These are phyloP conservation scores for Drosophila parabipectinata DNA, from an alignment of 1,140 invertebrate genomes.

Conservation along the genomic window DNA sequence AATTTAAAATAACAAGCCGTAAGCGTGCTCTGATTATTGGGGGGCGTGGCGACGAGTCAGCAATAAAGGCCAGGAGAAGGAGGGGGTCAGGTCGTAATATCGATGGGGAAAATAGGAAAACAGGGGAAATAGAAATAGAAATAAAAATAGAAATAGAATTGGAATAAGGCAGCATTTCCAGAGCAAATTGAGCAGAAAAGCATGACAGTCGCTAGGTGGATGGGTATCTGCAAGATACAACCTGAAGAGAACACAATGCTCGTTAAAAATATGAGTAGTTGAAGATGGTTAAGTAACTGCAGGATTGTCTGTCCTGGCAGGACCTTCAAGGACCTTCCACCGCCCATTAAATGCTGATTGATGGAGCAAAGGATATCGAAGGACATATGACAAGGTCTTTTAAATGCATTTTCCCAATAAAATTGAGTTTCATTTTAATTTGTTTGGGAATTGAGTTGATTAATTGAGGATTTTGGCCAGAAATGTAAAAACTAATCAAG, in stretches of 20 bases:
- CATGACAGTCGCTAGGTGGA: conserved; percentile 14
- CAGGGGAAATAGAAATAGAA: not conserved
- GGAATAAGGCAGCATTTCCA: conserved; percentile 37
- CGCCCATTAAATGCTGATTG: too few relatives aligned
- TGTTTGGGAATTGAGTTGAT: too few relatives aligned
- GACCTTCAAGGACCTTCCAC: not conserved
- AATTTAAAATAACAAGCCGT: conserved; percentile 72
- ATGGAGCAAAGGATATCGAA: too few relatives aligned
- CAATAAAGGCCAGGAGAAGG: not conserved
- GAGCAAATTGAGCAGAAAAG: conserved; percentile 63
- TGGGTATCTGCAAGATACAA: conserved; percentile 15
- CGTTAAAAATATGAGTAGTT: conserved; percentile 57
- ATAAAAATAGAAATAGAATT: conserved; percentile 3
- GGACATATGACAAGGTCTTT: not conserved
- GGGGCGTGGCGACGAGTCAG: not conserved
- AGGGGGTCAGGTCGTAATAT: not conserved
- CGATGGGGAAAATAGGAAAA: conserved; percentile 10
- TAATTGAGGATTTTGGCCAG: too few relatives aligned
- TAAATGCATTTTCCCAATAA: too few relatives aligned
- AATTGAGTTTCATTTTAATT: too few relatives aligned
- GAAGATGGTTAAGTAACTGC: conserved; percentile 5
- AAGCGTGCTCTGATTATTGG: conserved; percentile 67
- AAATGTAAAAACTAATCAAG: not conserved
- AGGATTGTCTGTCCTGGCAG: not conserved
- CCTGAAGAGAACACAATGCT: conserved; percentile 32